These are phyloP conservation scores for Sterna hirundo DNA, from an alignment of 2,113 vertebrate genomes.

Conservation along the genomic window DNA sequence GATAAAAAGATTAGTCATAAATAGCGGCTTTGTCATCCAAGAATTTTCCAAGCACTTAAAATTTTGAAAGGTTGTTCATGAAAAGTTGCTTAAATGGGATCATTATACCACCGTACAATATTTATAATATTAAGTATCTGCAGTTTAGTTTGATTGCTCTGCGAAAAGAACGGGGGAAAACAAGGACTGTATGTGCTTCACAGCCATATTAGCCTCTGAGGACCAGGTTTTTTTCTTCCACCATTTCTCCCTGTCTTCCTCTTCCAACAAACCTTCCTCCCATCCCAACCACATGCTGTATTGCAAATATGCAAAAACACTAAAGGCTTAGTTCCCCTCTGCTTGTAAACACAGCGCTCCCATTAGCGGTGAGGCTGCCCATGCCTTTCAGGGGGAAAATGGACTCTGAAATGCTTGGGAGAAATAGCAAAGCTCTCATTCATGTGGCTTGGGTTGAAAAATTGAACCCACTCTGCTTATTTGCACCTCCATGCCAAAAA, in stretches of 20 bases:
- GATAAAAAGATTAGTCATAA: slow-evolving; percentile 52
- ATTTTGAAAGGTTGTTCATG: slow-evolving; percentile 17
- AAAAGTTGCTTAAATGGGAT: slow-evolving; percentile 41
- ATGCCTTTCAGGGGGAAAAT: slow-evolving; percentile 41
- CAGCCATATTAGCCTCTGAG: neutral
- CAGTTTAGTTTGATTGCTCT: neutral
- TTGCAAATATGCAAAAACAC: slow-evolving; percentile 46
- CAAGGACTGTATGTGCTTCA: neutral
- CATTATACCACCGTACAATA: neutral
- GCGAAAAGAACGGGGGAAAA: neutral
- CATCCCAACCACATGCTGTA: neutral
- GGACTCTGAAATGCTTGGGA: slow-evolving; percentile 44
- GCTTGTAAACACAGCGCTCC: slow-evolving; percentile 44
- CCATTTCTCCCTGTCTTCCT: neutral
- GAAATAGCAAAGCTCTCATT: slow-evolving; percentile 48
- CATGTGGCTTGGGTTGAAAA: slow-evolving; percentile 50
- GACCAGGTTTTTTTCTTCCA: neutral
- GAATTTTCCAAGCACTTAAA: slow-evolving; percentile 35
- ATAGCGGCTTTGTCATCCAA: slow-evolving; percentile 30
- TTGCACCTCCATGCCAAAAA: slow-evolving; percentile 25
- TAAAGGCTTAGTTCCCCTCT: slow-evolving; percentile 50
- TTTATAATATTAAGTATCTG: neutral
- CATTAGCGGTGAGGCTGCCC: slow-evolving; percentile 32
- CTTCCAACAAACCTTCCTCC: slow-evolving; percentile 17
- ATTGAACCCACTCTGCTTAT: slow-evolving; percentile 28